These are phyloP conservation scores for Metellina segmentata DNA, from an alignment of 2,888 invertebrate species.

Conservation along the genomic window DNA sequence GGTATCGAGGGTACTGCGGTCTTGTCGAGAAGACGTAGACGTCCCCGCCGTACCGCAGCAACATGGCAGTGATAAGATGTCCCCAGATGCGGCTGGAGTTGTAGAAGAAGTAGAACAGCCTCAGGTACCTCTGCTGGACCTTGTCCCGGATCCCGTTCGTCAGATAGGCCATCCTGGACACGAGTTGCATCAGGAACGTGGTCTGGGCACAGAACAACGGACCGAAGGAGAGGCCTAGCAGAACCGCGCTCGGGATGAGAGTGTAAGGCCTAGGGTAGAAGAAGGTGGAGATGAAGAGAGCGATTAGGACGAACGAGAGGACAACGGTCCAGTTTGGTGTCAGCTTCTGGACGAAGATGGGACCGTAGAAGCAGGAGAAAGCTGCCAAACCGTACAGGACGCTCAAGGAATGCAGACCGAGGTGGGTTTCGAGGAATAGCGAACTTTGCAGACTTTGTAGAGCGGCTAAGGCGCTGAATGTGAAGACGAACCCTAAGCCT, in stretches of 20 bases:
- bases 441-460: conserved; percentile 76
- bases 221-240: conserved; percentile 75
- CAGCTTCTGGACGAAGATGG: conserved; percentile 75
- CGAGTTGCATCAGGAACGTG: conserved; percentile 77
- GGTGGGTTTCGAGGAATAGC: conserved; percentile 72
- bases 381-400: conserved; percentile 72
- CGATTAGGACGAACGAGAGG: conserved; percentile 75
- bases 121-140: conserved; percentile 75
- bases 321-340: conserved; percentile 77
- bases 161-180: conserved; percentile 74
- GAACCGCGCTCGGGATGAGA: conserved; percentile 70
- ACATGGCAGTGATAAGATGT: conserved; percentile 65
- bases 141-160: conserved; percentile 73
- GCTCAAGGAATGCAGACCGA: conserved; percentile 73
- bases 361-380: conserved; percentile 76
- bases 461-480: conserved; percentile 75
- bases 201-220: conserved; percentile 77
- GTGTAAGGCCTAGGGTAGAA: conserved; percentile 77
- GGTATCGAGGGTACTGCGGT: conserved; percentile 58
- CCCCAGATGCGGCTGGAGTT: conserved; percentile 77
- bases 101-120: conserved; percentile 77
- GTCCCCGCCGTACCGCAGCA: conserved; percentile 73
- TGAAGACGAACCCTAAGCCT: conserved; percentile 76
- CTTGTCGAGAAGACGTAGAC: conserved; percentile 69
- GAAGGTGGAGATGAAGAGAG: conserved; percentile 77